These are phyloP conservation scores for Rana temporaria DNA, from an alignment of 2,113 vertebrate genomes.

Conservation along the genomic window DNA sequence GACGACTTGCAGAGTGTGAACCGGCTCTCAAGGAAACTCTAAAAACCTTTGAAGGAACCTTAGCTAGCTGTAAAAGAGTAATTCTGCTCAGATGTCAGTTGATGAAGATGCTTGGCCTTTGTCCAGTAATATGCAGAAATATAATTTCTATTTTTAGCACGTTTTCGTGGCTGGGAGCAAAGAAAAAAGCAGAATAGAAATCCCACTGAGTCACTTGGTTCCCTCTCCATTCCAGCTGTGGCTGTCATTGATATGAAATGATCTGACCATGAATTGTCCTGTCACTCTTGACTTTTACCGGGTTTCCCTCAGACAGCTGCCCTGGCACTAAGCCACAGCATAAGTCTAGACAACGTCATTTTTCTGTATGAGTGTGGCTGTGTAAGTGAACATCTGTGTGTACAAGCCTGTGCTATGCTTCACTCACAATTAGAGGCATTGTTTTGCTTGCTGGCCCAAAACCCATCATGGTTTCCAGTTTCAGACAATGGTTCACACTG, in stretches of 20 bases:
- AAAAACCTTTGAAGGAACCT: too few relatives aligned
- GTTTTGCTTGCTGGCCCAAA: background rate
- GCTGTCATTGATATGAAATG: slow-evolving; percentile 3
- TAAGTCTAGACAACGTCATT: slow-evolving; percentile 40
- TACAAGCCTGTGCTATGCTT: background rate
- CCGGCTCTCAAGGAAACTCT: too few relatives aligned
- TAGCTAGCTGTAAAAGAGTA: background rate
- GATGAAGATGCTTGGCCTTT: background rate
- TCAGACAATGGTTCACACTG: slow-evolving; percentile 22
- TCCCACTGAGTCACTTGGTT: background rate
- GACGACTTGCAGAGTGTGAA: too few relatives aligned
- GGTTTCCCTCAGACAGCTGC: slow-evolving; percentile 41
- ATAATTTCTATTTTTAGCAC: slow-evolving; percentile 10
- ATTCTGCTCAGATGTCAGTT: slow-evolving; percentile 24
- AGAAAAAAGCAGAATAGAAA: background rate
- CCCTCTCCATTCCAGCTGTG: slow-evolving; percentile 26
- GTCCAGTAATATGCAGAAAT: background rate
- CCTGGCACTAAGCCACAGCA: slow-evolving; percentile 7
- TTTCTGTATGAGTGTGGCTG: slow-evolving; percentile 29
- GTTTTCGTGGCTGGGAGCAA: slow-evolving; percentile 11
- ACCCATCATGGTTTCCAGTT: slow-evolving; percentile 5
- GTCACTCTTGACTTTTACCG: slow-evolving; percentile 17
- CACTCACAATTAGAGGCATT: slow-evolving; percentile 7
- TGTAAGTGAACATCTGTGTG: slow-evolving; percentile 36
- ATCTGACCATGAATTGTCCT: slow-evolving; percentile 21